phyloP scores from a whole-genome alignment of 2,113 vertebrate species.

The Osmerus mordax region DNA sequence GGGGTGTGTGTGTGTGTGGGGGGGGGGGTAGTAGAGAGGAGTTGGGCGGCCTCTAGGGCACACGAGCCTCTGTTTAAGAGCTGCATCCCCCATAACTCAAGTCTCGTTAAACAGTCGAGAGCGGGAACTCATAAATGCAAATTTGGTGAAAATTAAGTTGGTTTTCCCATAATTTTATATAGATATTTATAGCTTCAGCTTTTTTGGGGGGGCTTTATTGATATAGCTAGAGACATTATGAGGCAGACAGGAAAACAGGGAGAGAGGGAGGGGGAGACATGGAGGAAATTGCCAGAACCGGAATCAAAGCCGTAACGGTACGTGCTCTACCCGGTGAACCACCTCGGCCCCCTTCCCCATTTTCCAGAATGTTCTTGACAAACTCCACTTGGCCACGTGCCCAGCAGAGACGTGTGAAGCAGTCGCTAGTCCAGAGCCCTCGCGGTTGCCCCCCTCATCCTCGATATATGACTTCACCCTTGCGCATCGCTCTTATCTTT shows the following conservation, averaged over 20 bases:
- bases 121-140: neutral
- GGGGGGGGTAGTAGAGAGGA: neutral
- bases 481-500: slow-evolving; percentile 16
- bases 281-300: no score
- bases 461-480: neutral
- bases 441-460: neutral
- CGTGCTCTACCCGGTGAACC: no score
- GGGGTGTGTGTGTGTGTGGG: neutral
- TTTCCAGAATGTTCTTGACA: no score
- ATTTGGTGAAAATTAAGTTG: neutral
- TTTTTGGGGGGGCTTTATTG: no score
- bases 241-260: no score
- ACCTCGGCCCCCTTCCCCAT: no score
- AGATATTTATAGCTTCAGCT: no score
- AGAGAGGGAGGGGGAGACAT: no score
- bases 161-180: neutral
- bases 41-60: neutral
- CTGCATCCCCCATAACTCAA: neutral
- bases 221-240: no score
- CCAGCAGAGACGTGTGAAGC: neutral
- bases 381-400: no score
- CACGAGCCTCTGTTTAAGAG: neutral
- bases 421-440: neutral
- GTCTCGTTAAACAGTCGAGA: neutral
- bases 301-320: no score